phyloP scores from a whole-genome alignment of 2,888 invertebrate genomes.

The Xestia rhomboidea region DNA sequence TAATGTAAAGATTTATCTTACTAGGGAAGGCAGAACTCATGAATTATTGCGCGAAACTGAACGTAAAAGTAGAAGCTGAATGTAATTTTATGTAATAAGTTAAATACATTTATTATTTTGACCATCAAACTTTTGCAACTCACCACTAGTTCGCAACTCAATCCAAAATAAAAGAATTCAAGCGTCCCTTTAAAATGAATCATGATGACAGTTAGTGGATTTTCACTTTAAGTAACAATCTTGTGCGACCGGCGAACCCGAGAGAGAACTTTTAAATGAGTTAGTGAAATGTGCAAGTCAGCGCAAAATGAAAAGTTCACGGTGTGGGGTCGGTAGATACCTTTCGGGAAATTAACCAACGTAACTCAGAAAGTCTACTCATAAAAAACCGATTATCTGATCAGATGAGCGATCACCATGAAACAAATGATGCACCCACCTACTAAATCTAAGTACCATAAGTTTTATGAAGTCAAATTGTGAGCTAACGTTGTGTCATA shows the following conservation, averaged over 20 bases:
- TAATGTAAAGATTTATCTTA: not conserved
- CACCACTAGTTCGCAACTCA: conserved; percentile 10
- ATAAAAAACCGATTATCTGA: not conserved
- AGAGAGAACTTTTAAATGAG: conserved; percentile 67
- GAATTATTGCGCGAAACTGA: no score
- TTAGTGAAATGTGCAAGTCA: conserved; percentile 70
- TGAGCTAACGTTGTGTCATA: not conserved
- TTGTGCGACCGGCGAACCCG: conserved; percentile 11
- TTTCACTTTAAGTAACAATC: conserved; percentile 43
- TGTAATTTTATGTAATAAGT: not conserved
- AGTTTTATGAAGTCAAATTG: not conserved
- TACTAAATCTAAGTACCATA: not conserved
- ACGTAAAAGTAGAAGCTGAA: not conserved
- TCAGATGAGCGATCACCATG: not conserved
- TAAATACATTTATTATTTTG: not conserved
- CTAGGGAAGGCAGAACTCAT: not conserved
- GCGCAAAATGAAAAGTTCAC: conserved; percentile 55
- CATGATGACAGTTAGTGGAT: conserved; percentile 56
- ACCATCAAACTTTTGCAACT: conserved; percentile 6
- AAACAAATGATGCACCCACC: not conserved
- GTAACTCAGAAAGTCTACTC: conserved; percentile 2
- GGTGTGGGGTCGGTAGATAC: conserved; percentile 4
- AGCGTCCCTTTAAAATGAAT: conserved; percentile 43
- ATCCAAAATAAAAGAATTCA: conserved; percentile 23
- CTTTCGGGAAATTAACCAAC: not conserved